Evolutionary conservation across 2,113 vertebrate species (phyloP).

Genomic region (Tapirus terrestris): DNA sequence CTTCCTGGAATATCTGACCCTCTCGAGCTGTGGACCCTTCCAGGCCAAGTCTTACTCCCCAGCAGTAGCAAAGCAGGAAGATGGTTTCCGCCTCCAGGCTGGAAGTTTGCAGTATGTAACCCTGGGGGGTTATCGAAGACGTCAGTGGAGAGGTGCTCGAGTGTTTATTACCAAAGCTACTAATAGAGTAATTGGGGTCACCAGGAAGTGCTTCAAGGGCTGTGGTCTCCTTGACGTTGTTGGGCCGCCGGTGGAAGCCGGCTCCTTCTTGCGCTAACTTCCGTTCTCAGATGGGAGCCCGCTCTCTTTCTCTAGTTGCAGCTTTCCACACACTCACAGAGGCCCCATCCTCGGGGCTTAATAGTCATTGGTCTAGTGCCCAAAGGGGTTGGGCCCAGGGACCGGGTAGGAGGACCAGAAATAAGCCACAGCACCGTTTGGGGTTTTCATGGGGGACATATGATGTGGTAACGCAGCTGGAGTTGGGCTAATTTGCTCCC

Average conservation of each 20-base stretch:
- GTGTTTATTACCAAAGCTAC: conserved; percentile 51
- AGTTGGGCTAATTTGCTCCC: not conserved
- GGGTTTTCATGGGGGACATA: not conserved
- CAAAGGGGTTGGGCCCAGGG: accelerated
- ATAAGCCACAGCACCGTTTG: accelerated
- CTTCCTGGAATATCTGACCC: not conserved
- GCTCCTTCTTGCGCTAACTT: not conserved
- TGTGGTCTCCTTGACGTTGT: not conserved
- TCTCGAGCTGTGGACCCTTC: not conserved
- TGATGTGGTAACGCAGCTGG: not conserved
- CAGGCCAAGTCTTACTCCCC: not conserved
- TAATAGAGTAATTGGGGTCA: conserved; percentile 47
- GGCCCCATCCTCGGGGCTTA: not conserved
- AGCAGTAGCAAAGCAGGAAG: not conserved
- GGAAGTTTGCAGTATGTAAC: conserved; percentile 3
- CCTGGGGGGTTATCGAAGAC: not conserved
- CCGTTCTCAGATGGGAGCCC: not conserved
- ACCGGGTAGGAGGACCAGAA: too few relatives aligned
- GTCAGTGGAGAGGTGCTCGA: conserved; percentile 41
- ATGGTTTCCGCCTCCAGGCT: conserved; percentile 19
- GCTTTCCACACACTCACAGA: accelerated
- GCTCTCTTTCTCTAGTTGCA: not conserved
- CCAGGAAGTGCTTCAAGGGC: conserved; percentile 67
- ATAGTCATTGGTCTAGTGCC: accelerated
- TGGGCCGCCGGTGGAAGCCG: not conserved